phyloP scores from a whole-genome alignment of 2,888 invertebrate genomes.

The Drosophila nr. medialis region DNA sequence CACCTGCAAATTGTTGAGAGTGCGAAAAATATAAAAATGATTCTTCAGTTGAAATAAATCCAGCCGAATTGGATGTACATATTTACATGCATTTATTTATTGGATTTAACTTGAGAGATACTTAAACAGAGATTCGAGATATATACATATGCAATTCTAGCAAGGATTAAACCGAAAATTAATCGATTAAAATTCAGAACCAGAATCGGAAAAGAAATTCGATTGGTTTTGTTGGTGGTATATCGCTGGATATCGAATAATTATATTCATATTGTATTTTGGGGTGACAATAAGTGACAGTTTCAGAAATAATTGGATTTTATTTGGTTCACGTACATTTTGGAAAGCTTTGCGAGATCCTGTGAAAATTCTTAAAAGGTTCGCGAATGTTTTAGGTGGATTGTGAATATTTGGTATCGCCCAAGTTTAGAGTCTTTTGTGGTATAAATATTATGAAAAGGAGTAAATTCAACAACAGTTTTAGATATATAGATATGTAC shows the following conservation, averaged over 20 bases:
- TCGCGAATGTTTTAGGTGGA: too few species aligned
- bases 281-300: neutral
- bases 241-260: too few species aligned
- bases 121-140: neutral
- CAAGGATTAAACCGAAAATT: neutral
- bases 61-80: neutral
- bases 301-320: too few species aligned
- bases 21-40: neutral
- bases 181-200: neutral
- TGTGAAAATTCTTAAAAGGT: too few species aligned
- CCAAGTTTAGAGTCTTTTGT: too few species aligned
- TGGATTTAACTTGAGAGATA: neutral
- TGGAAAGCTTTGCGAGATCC: too few species aligned
- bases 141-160: too few species aligned
- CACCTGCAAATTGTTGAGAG: slow-evolving; percentile 10
- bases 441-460: too few species aligned
- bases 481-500: neutral
- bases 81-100: neutral
- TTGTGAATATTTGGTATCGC: too few species aligned
- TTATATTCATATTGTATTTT: too few species aligned
- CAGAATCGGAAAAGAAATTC: neutral
- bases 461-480: neutral
- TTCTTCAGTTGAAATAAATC: slow-evolving; percentile 9
- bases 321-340: too few species aligned
- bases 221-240: neutral